A percentile compares a stretch with the other conserved stretches of the same genome.
Conservation (phyloP, 2,888 invertebrate genomes). For the Heliconius hortense region DNA sequence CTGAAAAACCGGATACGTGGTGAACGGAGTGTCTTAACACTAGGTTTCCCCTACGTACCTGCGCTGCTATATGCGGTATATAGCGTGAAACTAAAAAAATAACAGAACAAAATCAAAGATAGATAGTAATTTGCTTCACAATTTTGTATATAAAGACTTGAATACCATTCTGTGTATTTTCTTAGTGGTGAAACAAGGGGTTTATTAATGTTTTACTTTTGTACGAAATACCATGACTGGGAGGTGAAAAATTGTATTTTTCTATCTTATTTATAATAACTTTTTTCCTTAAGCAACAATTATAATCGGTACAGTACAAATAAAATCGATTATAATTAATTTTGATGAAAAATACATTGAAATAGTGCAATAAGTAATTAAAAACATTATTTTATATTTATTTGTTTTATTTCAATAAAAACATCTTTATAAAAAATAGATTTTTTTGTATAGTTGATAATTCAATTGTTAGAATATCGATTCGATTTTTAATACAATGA, state of each 20-base stretch:
- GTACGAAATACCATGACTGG: background rate
- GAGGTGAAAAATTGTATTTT: too few relatives aligned
- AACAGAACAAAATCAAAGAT: background rate
- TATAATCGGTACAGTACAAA: constrained; percentile 10
- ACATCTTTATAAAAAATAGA: background rate
- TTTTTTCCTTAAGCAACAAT: background rate
- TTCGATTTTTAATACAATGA: too few relatives aligned
- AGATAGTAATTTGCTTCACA: background rate
- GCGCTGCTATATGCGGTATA: too few relatives aligned
- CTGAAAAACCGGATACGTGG: too few relatives aligned
- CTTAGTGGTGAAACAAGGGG: background rate
- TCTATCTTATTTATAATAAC: background rate
- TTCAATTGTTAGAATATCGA: too few relatives aligned
- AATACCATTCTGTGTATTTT: background rate
- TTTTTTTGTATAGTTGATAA: too few relatives aligned
- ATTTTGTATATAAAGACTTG: background rate
- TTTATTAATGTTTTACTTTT: background rate
- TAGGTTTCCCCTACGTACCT: too few relatives aligned
- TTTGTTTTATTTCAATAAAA: background rate
- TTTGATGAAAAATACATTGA: background rate
- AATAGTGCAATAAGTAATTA: constrained; percentile 8
- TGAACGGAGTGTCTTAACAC: too few relatives aligned
- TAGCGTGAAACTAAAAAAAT: background rate
- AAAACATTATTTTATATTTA: constrained; percentile 1
- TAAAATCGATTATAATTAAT: constrained; percentile 4